A percentile compares a stretch with the other conserved stretches of the same genome.
Evolutionary conservation across 2,888 invertebrate genomes (phyloP).

Genomic region (Podabrus alpinus): DNA sequence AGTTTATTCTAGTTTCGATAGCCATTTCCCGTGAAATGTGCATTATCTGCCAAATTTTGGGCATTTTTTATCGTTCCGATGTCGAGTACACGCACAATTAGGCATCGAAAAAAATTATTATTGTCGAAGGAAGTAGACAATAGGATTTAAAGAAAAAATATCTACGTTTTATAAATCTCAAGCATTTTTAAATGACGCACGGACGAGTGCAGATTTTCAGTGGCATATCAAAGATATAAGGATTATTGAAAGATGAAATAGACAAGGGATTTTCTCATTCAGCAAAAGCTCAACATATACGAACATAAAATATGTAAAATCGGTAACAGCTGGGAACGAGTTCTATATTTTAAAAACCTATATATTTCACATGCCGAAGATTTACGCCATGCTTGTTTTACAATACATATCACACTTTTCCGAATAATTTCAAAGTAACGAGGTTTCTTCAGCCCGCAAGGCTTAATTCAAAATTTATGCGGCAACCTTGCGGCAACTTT

Average conservation of each 20-base stretch:
- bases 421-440: not conserved
- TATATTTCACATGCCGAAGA: conserved; percentile 4
- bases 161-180: conserved; percentile 17
- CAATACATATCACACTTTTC: not conserved
- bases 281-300: conserved; percentile 12
- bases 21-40: conserved; percentile 32
- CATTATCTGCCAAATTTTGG: conserved; percentile 16
- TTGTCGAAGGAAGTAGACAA: conserved; percentile 12
- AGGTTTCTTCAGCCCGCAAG: not conserved
- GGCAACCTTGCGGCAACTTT: no score
- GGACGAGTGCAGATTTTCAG: conserved; percentile 14
- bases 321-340: conserved; percentile 13
- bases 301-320: conserved; percentile 15
- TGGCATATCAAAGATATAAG: conserved; percentile 10
- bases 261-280: conserved; percentile 24
- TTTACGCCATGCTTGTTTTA: conserved; percentile 3
- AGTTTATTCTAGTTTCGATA: conserved; percentile 32
- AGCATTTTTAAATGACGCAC: conserved; percentile 17
- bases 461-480: not conserved
- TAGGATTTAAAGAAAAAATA: conserved; percentile 18
- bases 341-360: conserved; percentile 5
- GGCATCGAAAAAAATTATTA: conserved; percentile 23
- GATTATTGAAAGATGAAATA: conserved; percentile 20
- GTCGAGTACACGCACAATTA: conserved; percentile 22
- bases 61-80: conserved; percentile 10